Evolutionary conservation across 2,888 invertebrate species (phyloP).

Genomic region (Smittia aterrima): DNA sequence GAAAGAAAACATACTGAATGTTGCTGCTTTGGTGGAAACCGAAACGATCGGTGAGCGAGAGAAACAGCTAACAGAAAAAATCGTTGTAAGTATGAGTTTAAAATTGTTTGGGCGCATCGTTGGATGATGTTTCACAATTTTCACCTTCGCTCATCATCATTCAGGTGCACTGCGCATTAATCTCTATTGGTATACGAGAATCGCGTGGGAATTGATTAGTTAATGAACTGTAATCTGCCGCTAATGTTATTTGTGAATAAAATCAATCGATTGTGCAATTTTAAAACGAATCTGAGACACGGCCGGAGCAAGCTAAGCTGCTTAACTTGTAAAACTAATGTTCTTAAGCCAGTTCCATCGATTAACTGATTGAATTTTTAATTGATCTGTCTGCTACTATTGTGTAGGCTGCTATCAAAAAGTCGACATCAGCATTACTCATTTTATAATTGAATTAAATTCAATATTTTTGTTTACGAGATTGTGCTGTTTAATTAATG

Average conservation of each 20-base stretch:
- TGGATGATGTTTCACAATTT: background rate
- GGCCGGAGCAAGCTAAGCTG: background rate
- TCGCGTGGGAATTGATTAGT: constrained; percentile 33
- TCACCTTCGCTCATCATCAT: background rate
- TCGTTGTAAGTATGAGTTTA: constrained; percentile 18
- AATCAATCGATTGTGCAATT: constrained; percentile 2
- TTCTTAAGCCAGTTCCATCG: background rate
- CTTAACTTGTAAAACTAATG: background rate
- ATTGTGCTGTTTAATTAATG: no score
- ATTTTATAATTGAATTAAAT: background rate
- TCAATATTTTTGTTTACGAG: background rate
- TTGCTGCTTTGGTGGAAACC: background rate
- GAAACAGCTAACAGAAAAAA: background rate
- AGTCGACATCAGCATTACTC: background rate
- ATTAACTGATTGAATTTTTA: background rate
- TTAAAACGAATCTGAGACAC: background rate
- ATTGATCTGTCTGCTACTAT: background rate
- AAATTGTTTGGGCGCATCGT: background rate
- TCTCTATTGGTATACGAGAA: background rate
- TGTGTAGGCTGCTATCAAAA: background rate
- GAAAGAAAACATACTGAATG: constrained; percentile 31
- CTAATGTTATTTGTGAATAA: background rate
- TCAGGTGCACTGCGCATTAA: constrained; percentile 15
- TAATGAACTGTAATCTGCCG: constrained; percentile 37
- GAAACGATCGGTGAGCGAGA: constrained; percentile 34